Evolutionary conservation across 2,113 vertebrate species (phyloP).

Genomic region (Alligator mississippiensis): DNA sequence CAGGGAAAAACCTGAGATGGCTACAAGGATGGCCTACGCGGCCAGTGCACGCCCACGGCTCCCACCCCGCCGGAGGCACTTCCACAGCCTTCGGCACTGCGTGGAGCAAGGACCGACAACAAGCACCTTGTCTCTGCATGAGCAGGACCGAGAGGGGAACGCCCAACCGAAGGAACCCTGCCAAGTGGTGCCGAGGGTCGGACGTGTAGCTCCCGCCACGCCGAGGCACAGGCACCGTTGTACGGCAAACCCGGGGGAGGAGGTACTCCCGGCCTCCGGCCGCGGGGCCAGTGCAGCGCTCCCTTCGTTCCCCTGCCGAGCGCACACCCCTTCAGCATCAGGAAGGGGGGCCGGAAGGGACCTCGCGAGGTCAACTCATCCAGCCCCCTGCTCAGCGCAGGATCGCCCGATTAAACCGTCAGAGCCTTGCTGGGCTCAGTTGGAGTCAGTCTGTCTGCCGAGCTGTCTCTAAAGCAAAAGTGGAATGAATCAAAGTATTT

Average conservation of each 20-base stretch:
- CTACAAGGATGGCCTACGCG: neutral
- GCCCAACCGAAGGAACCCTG: fast-evolving
- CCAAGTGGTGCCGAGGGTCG: fast-evolving
- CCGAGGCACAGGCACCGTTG: fast-evolving
- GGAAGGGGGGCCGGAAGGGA: too few species aligned
- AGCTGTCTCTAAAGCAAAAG: too few species aligned
- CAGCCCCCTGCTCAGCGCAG: too few species aligned
- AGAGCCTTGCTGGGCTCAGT: conserved; percentile 56
- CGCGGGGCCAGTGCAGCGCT: neutral
- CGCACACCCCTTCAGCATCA: neutral
- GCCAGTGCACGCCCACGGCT: neutral
- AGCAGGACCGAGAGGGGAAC: fast-evolving
- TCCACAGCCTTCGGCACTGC: neutral
- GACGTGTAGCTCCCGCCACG: neutral
- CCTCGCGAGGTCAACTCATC: too few species aligned
- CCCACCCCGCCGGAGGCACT: neutral
- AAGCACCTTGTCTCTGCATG: neutral
- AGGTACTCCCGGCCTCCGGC: fast-evolving
- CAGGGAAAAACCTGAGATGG: neutral
- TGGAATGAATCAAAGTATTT: too few species aligned
- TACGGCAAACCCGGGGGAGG: too few species aligned
- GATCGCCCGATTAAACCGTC: too few species aligned
- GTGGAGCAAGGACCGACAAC: neutral
- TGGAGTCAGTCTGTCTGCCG: neutral
- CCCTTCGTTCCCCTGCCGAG: fast-evolving